phyloP scores from a whole-genome alignment of 1,140 invertebrate species.

The Yoshiicerus persimilis region DNA sequence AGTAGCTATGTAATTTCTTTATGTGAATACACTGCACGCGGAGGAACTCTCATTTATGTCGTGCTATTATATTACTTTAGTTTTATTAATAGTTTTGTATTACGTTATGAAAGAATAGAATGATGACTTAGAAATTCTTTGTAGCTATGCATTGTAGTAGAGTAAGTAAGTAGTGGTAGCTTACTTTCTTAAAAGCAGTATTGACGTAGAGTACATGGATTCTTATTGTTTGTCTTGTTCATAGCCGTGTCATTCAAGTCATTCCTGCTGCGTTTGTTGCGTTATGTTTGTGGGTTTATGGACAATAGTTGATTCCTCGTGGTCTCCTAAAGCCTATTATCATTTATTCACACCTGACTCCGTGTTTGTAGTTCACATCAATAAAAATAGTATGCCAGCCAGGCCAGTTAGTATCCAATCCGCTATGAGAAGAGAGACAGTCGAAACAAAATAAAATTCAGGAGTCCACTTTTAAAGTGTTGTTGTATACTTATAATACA shows the following conservation, averaged over 20 bases:
- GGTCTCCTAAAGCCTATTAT: not conserved
- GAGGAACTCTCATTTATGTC: not conserved
- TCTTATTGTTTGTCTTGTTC: not conserved
- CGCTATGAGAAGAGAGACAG: no score
- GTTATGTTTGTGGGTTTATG: slow-evolving; percentile 3
- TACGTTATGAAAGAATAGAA: not conserved
- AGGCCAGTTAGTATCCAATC: no score
- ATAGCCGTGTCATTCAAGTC: not conserved
- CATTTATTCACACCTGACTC: not conserved
- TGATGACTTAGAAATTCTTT: not conserved
- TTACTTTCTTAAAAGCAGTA: not conserved
- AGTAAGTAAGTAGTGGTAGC: not conserved
- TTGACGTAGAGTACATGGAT: not conserved
- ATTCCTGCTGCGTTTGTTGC: not conserved
- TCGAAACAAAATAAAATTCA: no score
- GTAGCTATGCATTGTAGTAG: not conserved
- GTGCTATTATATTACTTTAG: not conserved
- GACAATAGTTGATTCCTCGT: slow-evolving; percentile 7
- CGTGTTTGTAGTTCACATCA: not conserved
- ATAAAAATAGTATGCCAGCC: not conserved
- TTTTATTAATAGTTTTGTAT: not conserved
- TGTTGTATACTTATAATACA: no score
- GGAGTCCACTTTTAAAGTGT: no score
- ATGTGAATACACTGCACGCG: not conserved
- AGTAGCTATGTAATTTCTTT: not conserved